These are phyloP conservation scores for Seriola aureovittata DNA, from an alignment of 2,113 vertebrate species.

Conservation along the genomic window DNA sequence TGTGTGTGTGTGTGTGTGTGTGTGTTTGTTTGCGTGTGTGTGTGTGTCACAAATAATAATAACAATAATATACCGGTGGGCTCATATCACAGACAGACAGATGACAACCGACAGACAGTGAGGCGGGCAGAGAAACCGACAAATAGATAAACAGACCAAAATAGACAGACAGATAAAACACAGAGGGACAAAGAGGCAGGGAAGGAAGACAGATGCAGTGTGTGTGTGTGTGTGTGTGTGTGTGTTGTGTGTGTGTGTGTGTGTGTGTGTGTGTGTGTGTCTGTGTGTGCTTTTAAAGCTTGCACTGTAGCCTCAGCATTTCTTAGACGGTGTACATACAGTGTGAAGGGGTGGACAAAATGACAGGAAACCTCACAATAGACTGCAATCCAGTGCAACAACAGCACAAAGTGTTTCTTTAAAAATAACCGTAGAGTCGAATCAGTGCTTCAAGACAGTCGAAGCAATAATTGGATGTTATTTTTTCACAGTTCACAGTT, in stretches of 20 bases:
- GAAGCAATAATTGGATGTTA: not conserved
- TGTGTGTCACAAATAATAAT: conserved; percentile 59
- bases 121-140: conserved; percentile 42
- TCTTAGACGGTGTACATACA: conserved; percentile 23
- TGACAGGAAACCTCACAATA: conserved; percentile 16
- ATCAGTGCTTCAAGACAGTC: not conserved
- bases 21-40: conserved; percentile 39
- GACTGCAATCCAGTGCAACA: not conserved
- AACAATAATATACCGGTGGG: conserved; percentile 52
- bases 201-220: conserved; percentile 29
- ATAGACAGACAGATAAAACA: conserved; percentile 55
- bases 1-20: conserved; percentile 43
- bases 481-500: too few species aligned
- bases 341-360: conserved; percentile 31
- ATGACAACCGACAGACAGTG: conserved; percentile 50
- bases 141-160: conserved; percentile 62
- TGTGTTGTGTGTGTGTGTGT: not conserved
- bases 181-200: conserved; percentile 22
- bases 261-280: not conserved
- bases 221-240: not conserved
- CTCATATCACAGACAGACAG: conserved; percentile 64
- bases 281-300: conserved; percentile 4
- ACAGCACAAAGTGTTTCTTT: not conserved
- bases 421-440: not conserved
- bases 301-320: conserved; percentile 17